phyloP scores from a whole-genome alignment of 2,888 invertebrate genomes.

The Laspeyria flexula region DNA sequence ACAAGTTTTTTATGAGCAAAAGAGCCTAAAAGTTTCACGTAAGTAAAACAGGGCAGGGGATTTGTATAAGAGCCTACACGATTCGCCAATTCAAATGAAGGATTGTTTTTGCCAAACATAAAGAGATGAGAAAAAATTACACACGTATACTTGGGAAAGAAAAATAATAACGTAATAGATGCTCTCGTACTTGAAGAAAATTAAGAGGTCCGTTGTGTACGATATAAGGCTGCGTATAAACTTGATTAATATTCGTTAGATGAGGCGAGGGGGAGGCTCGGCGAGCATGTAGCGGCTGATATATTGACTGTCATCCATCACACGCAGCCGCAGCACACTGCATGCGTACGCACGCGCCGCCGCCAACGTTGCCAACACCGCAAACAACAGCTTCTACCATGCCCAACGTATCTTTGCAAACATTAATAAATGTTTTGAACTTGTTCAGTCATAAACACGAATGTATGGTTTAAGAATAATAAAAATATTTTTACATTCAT shows the following conservation, averaged over 20 bases:
- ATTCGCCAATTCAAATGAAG: conserved; percentile 22
- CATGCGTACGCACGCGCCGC: conserved; percentile 63
- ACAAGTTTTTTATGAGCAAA: conserved; percentile 33
- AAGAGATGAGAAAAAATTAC: conserved; percentile 39
- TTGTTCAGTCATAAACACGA: too few relatives aligned
- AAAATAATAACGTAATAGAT: conserved; percentile 46
- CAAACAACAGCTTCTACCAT: conserved; percentile 37
- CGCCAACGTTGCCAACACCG: conserved; percentile 29
- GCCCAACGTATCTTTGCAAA: not conserved
- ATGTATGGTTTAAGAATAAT: too few relatives aligned
- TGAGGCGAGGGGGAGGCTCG: conserved; percentile 51
- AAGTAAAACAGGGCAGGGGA: conserved; percentile 24
- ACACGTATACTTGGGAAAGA: conserved; percentile 30
- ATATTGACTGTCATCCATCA: conserved; percentile 68
- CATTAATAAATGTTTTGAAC: too few relatives aligned
- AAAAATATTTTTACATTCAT: too few relatives aligned
- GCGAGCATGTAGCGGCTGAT: conserved; percentile 56
- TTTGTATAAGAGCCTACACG: conserved; percentile 12
- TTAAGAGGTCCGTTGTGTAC: conserved; percentile 55
- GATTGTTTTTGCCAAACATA: conserved; percentile 29
- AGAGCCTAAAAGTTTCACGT: conserved; percentile 23
- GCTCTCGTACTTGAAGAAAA: conserved; percentile 53
- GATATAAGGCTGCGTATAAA: conserved; percentile 53
- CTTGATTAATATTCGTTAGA: conserved; percentile 68
- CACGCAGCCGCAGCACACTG: conserved; percentile 51